phyloP scores from a whole-genome alignment of 2,113 vertebrate genomes.

The Myrmecophaga tridactyla region DNA sequence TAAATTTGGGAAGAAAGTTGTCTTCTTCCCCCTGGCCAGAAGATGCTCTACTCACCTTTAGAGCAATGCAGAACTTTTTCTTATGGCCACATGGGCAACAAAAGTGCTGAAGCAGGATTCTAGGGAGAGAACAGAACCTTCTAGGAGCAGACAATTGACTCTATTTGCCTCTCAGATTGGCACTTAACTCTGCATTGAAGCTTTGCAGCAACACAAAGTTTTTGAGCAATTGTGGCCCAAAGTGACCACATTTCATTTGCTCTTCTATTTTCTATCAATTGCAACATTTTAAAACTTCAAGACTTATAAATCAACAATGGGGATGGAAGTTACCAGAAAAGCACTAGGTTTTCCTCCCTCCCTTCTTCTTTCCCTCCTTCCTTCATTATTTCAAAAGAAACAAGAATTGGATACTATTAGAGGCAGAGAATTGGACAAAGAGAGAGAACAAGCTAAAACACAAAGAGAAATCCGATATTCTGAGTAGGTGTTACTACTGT shows the following conservation, averaged over 20 bases:
- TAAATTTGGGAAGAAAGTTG: background rate
- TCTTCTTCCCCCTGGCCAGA: background rate
- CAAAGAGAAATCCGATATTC: background rate
- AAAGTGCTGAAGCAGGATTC: background rate
- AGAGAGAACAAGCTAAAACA: background rate
- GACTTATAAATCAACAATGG: background rate
- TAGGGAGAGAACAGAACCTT: background rate
- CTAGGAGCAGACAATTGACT: accelerated
- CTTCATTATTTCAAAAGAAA: background rate
- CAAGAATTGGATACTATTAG: background rate
- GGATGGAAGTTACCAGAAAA: background rate
- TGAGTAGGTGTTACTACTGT: background rate
- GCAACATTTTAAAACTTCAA: background rate
- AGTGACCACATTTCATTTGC: background rate
- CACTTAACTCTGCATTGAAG: background rate
- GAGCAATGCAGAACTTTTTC: background rate
- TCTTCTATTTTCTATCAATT: background rate
- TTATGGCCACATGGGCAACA: accelerated
- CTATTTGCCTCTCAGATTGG: too few relatives aligned
- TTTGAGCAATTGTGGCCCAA: background rate
- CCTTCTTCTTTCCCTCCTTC: accelerated
- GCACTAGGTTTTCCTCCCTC: background rate
- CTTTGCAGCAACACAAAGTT: background rate
- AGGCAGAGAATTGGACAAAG: background rate
- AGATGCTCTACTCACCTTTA: accelerated